Evolutionary conservation across 1,140 invertebrate genomes (phyloP).

Genomic region (Drosophila sp.): DNA sequence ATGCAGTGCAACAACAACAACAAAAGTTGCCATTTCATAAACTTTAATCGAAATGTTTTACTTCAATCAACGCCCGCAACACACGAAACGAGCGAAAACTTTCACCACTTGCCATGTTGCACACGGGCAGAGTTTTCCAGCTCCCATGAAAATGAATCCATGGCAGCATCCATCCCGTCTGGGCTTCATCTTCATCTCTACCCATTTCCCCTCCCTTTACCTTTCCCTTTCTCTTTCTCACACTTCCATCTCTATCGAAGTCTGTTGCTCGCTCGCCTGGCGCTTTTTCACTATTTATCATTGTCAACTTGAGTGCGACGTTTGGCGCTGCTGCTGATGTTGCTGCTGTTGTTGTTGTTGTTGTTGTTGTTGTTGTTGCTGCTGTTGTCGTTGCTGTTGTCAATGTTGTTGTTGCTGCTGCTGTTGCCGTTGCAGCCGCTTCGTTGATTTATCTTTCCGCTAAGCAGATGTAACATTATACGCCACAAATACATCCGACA

Average conservation of each 20-base stretch:
- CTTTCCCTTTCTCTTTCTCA: slow-evolving; percentile 8
- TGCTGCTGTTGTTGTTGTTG: slow-evolving; percentile 11
- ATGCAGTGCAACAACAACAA: slow-evolving; percentile 20
- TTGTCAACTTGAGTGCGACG: slow-evolving; percentile 83
- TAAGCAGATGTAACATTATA: slow-evolving; percentile 83
- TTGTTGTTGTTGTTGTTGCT: slow-evolving; percentile 27
- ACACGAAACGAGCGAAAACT: slow-evolving; percentile 63
- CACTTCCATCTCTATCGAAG: slow-evolving; percentile 7
- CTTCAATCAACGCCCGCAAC: slow-evolving; percentile 67
- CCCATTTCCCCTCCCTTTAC: neutral
- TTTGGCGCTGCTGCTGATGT: slow-evolving; percentile 71
- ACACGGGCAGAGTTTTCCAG: slow-evolving; percentile 22
- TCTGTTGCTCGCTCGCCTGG: slow-evolving; percentile 60
- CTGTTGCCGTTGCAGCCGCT: slow-evolving; percentile 61
- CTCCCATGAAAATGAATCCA: slow-evolving; percentile 19
- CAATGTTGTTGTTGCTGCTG: slow-evolving; percentile 46
- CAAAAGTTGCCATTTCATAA: slow-evolving; percentile 75
- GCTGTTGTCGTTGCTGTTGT: slow-evolving; percentile 24
- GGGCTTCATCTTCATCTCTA: slow-evolving; percentile 32
- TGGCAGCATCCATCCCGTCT: slow-evolving; percentile 22
- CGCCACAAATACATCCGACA: slow-evolving; percentile 82
- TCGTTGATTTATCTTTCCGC: slow-evolving; percentile 82
- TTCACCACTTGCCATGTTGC: slow-evolving; percentile 70
- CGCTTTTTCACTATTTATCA: slow-evolving; percentile 83
- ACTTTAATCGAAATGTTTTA: slow-evolving; percentile 84